phyloP scores from a whole-genome alignment of 2,797 vertebrate genomes.

The Syndactyla subalaris region DNA sequence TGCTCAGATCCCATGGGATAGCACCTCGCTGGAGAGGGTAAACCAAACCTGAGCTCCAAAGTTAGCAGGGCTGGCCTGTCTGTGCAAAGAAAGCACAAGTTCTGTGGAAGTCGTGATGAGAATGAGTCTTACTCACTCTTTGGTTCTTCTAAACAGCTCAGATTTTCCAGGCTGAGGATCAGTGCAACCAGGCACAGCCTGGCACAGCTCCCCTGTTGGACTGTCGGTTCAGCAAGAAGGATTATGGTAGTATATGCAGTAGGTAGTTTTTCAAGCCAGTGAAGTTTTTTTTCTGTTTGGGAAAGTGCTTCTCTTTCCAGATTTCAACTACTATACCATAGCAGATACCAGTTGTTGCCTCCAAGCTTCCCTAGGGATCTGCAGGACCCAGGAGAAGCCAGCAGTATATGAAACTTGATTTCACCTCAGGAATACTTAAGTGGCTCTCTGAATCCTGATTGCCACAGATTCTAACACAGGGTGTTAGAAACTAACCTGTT shows the following conservation, averaged over 20 bases:
- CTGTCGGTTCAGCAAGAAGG: background rate
- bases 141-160: background rate
- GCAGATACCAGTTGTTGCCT: background rate
- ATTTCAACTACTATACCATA: background rate
- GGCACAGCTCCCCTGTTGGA: background rate
- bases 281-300: background rate
- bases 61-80: background rate
- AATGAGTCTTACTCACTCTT: background rate
- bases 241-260: background rate
- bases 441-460: background rate
- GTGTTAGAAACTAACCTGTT: background rate
- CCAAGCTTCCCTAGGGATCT: background rate
- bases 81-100: background rate
- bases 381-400: background rate
- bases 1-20: background rate
- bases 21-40: accelerated
- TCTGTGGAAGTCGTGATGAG: background rate
- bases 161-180: background rate
- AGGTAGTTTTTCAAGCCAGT: background rate
- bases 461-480: background rate
- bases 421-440: background rate
- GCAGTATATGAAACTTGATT: background rate
- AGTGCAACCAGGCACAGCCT: accelerated
- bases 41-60: background rate
- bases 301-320: background rate